phyloP scores from a whole-genome alignment of 2,113 vertebrate genomes.

The Steatornis caripensis region DNA sequence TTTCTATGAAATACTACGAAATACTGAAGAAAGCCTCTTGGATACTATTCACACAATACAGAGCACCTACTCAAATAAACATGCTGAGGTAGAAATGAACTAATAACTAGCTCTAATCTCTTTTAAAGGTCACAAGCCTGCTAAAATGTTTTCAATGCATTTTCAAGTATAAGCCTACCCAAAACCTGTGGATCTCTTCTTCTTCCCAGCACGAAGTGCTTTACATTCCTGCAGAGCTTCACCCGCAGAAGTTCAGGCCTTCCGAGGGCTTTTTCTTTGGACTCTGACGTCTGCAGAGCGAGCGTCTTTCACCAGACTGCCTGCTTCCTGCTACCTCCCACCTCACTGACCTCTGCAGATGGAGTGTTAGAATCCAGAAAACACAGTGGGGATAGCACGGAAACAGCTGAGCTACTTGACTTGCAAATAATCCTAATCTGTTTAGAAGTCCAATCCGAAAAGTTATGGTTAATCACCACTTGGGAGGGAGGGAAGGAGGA shows the following conservation, averaged over 20 bases:
- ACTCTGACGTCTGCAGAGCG: background rate
- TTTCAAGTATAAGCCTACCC: background rate
- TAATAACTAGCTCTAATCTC: background rate
- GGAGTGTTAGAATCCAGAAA: background rate
- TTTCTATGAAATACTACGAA: background rate
- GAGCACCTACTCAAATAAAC: background rate
- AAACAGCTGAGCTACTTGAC: background rate
- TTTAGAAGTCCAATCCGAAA: background rate
- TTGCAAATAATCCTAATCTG: background rate
- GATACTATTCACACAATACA: background rate
- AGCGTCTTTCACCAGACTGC: background rate
- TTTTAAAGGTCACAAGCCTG: background rate
- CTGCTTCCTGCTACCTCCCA: background rate
- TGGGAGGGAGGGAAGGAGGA: background rate
- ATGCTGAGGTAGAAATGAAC: background rate
- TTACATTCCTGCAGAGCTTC: background rate
- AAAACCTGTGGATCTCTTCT: background rate
- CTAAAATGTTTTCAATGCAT: background rate
- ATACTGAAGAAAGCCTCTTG: background rate
- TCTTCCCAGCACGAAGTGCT: rapidly evolving
- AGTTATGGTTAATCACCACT: background rate
- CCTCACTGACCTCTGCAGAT: background rate
- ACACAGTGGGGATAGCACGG: background rate
- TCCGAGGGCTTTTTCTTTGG: background rate
- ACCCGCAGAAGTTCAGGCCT: background rate